Conservation (phyloP, 2,888 invertebrate genomes). For the Aphelenchoides bicaudatus region DNA sequence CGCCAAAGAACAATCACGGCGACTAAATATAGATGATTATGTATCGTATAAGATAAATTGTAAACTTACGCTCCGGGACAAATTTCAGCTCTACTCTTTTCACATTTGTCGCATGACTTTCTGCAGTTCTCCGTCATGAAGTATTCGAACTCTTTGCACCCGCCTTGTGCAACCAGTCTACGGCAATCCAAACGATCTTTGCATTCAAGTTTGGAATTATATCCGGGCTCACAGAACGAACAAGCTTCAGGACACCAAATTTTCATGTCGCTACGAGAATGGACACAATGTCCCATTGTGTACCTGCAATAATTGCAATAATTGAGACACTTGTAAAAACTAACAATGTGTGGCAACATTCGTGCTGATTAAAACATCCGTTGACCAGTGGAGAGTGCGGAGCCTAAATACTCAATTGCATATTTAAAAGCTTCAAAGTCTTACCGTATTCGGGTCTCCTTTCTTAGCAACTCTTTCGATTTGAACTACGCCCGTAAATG, state of each 20-base stretch:
- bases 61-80: too few species aligned
- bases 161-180: too few species aligned
- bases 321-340: too few species aligned
- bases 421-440: too few species aligned
- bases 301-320: too few species aligned
- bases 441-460: too few species aligned
- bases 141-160: slow-evolving; percentile 5
- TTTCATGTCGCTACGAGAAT: slow-evolving; percentile 46
- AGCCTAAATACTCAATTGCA: too few species aligned
- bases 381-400: background rate
- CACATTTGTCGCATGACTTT: background rate
- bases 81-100: background rate
- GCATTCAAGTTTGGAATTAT: slow-evolving; percentile 35
- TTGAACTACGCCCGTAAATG: slow-evolving; percentile 6
- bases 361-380: slow-evolving; percentile 30
- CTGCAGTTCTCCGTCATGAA: slow-evolving; percentile 6
- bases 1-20: slow-evolving; percentile 27
- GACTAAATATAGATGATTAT: too few species aligned
- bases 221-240: slow-evolving; percentile 39
- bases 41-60: too few species aligned
- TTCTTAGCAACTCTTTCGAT: background rate
- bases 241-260: slow-evolving; percentile 52
- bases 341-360: slow-evolving; percentile 50
- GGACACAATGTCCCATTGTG: slow-evolving; percentile 41
- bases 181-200: slow-evolving; percentile 37